A percentile compares a stretch with the other conserved stretches of the same genome.
Conservation (phyloP, 2,888 invertebrate species). For the Sericinus montela region DNA sequence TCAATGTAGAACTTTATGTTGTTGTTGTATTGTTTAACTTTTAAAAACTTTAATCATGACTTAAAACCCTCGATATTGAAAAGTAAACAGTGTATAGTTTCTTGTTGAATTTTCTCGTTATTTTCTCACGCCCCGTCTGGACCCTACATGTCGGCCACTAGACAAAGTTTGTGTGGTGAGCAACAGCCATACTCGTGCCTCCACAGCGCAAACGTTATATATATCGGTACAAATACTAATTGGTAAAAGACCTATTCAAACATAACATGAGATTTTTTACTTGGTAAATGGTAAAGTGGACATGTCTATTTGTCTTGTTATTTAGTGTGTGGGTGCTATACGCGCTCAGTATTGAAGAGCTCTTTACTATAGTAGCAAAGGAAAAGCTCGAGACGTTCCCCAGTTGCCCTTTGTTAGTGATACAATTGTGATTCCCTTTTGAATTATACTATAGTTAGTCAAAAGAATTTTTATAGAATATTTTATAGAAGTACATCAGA, state of each 20-base stretch:
- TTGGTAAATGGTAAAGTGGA: constrained; percentile 76
- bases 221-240: constrained; percentile 76
- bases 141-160: constrained; percentile 43
- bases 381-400: constrained; percentile 16
- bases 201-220: constrained; percentile 44
- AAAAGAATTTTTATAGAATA: neutral
- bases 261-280: constrained; percentile 74
- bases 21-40: constrained; percentile 13
- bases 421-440: neutral
- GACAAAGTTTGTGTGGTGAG: constrained; percentile 51
- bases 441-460: neutral
- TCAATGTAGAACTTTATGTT: constrained; percentile 17
- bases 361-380: constrained; percentile 44
- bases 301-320: constrained; percentile 72
- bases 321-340: constrained; percentile 75
- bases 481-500: too few species aligned
- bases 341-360: constrained; percentile 44
- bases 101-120: constrained; percentile 47
- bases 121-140: constrained; percentile 49
- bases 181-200: constrained; percentile 56
- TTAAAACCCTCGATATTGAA: constrained; percentile 46
- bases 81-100: constrained; percentile 54
- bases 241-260: constrained; percentile 77
- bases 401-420: constrained; percentile 10
- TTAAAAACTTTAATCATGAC: constrained; percentile 12